Evolutionary conservation across 1,140 invertebrate species (phyloP).

Genomic region (Aricia agestis): DNA sequence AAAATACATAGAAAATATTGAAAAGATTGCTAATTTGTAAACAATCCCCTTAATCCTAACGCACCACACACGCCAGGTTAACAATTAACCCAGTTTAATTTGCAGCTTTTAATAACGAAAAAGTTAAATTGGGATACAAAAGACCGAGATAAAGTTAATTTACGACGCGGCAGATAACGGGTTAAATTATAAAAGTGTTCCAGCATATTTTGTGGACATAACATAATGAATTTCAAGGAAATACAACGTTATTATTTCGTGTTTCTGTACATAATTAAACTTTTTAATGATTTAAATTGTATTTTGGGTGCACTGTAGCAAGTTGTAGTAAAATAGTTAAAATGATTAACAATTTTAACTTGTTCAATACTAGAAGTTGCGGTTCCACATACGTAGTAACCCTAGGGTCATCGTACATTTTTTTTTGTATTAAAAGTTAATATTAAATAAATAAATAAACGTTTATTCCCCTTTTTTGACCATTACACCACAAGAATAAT

Average conservation of each 20-base stretch:
- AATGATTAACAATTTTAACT: too few relatives aligned
- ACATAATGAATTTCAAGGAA: background rate
- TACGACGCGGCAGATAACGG: background rate
- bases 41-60: background rate
- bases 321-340: too few relatives aligned
- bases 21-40: too few relatives aligned
- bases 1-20: too few relatives aligned
- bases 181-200: slow-evolving; percentile 1
- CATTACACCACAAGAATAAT: too few relatives aligned
- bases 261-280: background rate
- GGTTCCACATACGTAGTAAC: too few relatives aligned
- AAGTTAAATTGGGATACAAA: slow-evolving; percentile 3
- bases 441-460: too few relatives aligned
- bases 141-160: slow-evolving; percentile 3
- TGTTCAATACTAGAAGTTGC: too few relatives aligned
- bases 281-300: background rate
- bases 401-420: too few relatives aligned
- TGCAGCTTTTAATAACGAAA: background rate
- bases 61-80: background rate
- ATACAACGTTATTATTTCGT: background rate
- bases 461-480: too few relatives aligned
- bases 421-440: too few relatives aligned
- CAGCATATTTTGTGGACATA: background rate
- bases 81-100: background rate
- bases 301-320: too few relatives aligned